phyloP scores from a whole-genome alignment of 2,797 vertebrate species.

The Mus spretus region DNA sequence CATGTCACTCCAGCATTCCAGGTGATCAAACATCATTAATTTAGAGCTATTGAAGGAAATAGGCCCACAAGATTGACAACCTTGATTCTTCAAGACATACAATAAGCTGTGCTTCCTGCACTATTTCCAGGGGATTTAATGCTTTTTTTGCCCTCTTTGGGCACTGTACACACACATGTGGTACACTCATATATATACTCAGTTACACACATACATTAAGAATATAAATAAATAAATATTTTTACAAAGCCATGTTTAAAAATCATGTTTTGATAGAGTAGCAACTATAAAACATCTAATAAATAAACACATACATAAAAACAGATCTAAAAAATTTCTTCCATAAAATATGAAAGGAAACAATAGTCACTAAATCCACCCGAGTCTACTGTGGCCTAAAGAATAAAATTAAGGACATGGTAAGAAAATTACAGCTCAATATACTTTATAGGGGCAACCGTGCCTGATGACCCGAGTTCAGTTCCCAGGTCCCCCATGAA shows the following conservation, averaged over 20 bases:
- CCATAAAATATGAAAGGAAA: not conserved
- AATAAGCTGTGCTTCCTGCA: not conserved
- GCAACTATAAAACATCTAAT: not conserved
- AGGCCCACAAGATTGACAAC: not conserved
- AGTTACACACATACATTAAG: not conserved
- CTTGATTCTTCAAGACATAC: not conserved
- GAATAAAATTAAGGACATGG: constrained; percentile 6
- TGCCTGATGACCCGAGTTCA: not conserved
- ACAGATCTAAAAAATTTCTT: not conserved
- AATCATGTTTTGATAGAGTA: not conserved
- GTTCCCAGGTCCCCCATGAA: not conserved
- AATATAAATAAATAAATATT: not conserved
- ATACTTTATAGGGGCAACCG: not conserved
- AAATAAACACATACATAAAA: not conserved
- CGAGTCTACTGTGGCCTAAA: not conserved
- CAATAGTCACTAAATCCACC: not conserved
- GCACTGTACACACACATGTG: not conserved
- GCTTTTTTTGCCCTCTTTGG: accelerated
- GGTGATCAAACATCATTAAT: not conserved
- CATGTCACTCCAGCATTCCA: no score
- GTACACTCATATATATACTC: not conserved
- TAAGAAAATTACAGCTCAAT: not conserved
- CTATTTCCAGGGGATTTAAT: not conserved
- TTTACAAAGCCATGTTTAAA: not conserved
- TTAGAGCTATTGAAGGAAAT: not conserved